Evolutionary conservation across 2,888 invertebrate species (phyloP).

Genomic region (Leptura quadrifasciata): DNA sequence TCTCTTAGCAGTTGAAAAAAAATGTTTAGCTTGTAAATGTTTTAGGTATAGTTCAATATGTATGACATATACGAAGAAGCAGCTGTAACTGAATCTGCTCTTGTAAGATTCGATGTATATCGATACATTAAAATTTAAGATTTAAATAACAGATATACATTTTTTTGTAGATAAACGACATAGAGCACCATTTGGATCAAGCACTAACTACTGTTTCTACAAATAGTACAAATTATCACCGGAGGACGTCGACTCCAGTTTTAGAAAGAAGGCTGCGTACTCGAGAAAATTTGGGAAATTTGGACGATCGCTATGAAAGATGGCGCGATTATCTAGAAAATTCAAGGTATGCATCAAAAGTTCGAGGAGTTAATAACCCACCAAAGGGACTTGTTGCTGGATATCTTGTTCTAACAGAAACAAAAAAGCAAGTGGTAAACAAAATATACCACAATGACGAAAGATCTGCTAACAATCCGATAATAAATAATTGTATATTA

Average conservation of each 20-base stretch:
- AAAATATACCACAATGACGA: background rate
- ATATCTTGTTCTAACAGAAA: slow-evolving; percentile 15
- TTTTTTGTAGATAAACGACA: slow-evolving; percentile 17
- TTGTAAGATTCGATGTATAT: slow-evolving; percentile 8
- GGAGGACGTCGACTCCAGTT: slow-evolving; percentile 24
- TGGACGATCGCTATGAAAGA: slow-evolving; percentile 9
- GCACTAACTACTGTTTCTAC: background rate
- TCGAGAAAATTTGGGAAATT: background rate
- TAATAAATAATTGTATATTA: background rate
- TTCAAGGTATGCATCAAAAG: background rate
- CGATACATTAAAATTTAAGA: too few relatives aligned
- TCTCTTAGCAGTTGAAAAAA: too few relatives aligned
- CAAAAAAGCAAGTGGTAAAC: background rate
- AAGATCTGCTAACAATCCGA: background rate
- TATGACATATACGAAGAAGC: slow-evolving; percentile 8
- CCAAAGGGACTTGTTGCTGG: slow-evolving; percentile 18
- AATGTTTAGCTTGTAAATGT: too few relatives aligned
- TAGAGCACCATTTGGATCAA: slow-evolving; percentile 20
- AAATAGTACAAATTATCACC: background rate
- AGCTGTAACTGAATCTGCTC: slow-evolving; percentile 7
- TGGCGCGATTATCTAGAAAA: slow-evolving; percentile 18
- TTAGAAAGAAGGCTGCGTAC: background rate
- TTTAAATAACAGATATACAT: slow-evolving; percentile 1
- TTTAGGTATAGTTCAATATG: background rate
- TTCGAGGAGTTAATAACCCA: background rate